Evolutionary conservation across 2,797 vertebrate species (phyloP).

Genomic region (Champsocephalus esox): DNA sequence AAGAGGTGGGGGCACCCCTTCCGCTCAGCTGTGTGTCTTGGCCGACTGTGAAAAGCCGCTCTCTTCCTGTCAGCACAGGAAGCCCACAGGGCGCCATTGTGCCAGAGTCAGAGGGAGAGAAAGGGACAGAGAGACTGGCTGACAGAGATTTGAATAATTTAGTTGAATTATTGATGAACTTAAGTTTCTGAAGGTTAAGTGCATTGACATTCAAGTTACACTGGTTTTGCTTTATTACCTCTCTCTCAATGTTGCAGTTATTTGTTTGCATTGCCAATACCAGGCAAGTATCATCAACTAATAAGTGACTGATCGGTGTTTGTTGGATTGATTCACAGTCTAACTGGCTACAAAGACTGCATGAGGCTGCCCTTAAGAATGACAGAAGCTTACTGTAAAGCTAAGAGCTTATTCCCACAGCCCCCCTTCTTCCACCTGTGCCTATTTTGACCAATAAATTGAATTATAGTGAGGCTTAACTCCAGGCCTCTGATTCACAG

Average conservation of each 20-base stretch:
- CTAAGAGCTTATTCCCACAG: not conserved
- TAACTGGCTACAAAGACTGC: slow-evolving; percentile 22
- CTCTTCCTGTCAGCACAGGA: slow-evolving; percentile 81
- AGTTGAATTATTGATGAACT: slow-evolving; percentile 58
- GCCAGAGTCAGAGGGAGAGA: slow-evolving; percentile 48
- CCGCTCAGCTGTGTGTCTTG: slow-evolving; percentile 83
- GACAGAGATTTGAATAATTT: slow-evolving; percentile 73
- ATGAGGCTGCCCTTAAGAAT: slow-evolving; percentile 15
- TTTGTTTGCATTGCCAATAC: not conserved
- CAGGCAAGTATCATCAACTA: slow-evolving; percentile 19
- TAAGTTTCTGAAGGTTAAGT: slow-evolving; percentile 44
- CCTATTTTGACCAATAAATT: slow-evolving; percentile 35
- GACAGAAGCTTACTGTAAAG: slow-evolving; percentile 12
- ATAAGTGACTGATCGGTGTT: slow-evolving; percentile 28
- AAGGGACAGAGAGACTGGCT: slow-evolving; percentile 44
- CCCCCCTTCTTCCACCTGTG: not conserved
- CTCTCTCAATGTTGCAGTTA: not conserved
- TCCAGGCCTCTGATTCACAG: slow-evolving; percentile 44
- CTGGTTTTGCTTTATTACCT: slow-evolving; percentile 9
- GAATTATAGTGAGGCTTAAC: slow-evolving; percentile 28
- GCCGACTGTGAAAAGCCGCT: slow-evolving; percentile 80
- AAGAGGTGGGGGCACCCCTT: slow-evolving; percentile 53
- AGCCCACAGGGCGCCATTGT: slow-evolving; percentile 80
- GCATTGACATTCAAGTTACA: slow-evolving; percentile 41
- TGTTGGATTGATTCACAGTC: slow-evolving; percentile 28